Conservation (phyloP, 2,888 invertebrate genomes). For the Lycia hirtaria region DNA sequence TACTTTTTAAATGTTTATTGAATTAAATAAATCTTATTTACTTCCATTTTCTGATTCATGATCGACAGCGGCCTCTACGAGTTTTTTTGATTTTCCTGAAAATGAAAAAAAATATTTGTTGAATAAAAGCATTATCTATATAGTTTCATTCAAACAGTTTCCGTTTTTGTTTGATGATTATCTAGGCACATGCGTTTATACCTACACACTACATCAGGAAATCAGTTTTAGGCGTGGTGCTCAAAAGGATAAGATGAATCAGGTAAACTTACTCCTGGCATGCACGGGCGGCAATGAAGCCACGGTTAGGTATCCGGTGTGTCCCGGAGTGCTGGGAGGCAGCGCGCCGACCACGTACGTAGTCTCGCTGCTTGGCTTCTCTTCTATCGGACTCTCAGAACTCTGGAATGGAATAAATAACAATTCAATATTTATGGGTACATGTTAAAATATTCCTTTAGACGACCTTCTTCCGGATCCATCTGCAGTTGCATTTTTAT, state of each 20-base stretch:
- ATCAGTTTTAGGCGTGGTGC: background rate
- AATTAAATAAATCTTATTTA: background rate
- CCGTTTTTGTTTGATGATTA: too few relatives aligned
- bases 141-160: too few relatives aligned
- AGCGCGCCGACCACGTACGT: constrained; percentile 89
- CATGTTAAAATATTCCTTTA: too few relatives aligned
- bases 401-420: constrained; percentile 62
- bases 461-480: too few relatives aligned
- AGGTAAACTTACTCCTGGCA: constrained; percentile 69
- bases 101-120: constrained; percentile 27
- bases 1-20: background rate
- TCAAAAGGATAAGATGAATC: background rate
- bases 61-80: constrained; percentile 40
- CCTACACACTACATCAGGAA: too few relatives aligned
- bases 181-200: too few relatives aligned
- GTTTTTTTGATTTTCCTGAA: constrained; percentile 56
- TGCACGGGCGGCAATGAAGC: constrained; percentile 92
- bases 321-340: constrained; percentile 92
- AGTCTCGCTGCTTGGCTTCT: constrained; percentile 78
- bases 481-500: too few relatives aligned
- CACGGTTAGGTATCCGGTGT: constrained; percentile 98
- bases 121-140: too few relatives aligned
- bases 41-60: constrained; percentile 41
- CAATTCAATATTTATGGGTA: too few relatives aligned
- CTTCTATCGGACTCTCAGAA: constrained; percentile 71